Conservation (phyloP, 2,797 vertebrate species). For the Onychomys arenicola region DNA sequence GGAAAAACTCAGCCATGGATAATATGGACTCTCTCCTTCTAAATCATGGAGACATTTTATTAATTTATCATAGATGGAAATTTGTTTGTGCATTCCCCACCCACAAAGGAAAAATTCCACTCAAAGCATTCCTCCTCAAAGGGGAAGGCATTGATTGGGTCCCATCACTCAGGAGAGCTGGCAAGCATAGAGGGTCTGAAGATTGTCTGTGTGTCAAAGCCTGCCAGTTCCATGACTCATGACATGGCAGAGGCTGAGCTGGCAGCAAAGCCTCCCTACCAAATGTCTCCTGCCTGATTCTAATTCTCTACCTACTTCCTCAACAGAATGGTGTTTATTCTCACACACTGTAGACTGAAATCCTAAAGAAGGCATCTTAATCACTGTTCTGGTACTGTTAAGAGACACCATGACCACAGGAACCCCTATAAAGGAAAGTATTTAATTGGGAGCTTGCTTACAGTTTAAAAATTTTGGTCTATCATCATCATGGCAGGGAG, state of each 20-base stretch:
- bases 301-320: conserved; percentile 64
- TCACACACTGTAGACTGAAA: neutral
- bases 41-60: conserved; percentile 55
- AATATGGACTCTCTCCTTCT: conserved; percentile 32
- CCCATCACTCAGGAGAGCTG: conserved; percentile 70
- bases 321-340: neutral
- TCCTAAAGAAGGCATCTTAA: neutral
- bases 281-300: conserved; percentile 74
- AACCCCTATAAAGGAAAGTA: neutral
- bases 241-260: conserved; percentile 75
- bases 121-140: conserved; percentile 43
- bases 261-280: conserved; percentile 73
- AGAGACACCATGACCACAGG: neutral
- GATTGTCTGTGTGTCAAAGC: conserved; percentile 68
- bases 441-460: neutral
- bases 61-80: conserved; percentile 30
- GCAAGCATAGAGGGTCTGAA: conserved; percentile 70
- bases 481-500: neutral
- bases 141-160: conserved; percentile 62
- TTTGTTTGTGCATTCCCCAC: neutral
- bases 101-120: conserved; percentile 44
- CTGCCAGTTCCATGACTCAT: conserved; percentile 83
- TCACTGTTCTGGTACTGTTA: neutral
- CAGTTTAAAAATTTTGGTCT: neutral
- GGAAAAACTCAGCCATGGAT: conserved; percentile 36